phyloP scores from a whole-genome alignment of 2,888 invertebrate species.

The Cryptocheilus praepositus region DNA sequence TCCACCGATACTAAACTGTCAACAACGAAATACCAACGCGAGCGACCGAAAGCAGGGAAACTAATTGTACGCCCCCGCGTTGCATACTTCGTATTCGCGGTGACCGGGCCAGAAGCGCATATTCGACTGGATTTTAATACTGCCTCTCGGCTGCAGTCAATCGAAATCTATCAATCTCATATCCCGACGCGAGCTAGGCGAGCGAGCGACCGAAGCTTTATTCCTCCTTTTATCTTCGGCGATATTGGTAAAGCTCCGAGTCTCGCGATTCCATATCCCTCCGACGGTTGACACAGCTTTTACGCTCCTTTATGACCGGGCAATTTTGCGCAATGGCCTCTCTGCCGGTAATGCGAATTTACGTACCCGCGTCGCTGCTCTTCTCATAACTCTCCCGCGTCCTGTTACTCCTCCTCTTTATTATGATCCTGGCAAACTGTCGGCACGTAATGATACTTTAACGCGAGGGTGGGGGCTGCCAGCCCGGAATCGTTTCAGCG shows the following conservation, averaged over 20 bases:
- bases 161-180: too few species aligned
- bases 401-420: conserved; percentile 28
- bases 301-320: conserved; percentile 39
- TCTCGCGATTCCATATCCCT: conserved; percentile 46
- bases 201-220: conserved; percentile 15
- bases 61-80: too few species aligned
- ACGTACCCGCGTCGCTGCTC: conserved; percentile 34
- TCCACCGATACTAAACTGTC: too few species aligned
- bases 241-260: conserved; percentile 34
- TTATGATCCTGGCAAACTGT: conserved; percentile 45
- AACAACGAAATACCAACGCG: too few species aligned
- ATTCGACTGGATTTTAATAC: too few species aligned
- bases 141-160: too few species aligned
- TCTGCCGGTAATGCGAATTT: conserved; percentile 49
- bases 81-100: neutral
- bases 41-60: too few species aligned
- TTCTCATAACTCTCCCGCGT: conserved; percentile 32
- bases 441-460: conserved; percentile 46
- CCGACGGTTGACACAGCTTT: conserved; percentile 48
- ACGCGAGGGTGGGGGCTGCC: conserved; percentile 26
- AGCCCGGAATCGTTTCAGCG: conserved; percentile 2
- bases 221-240: conserved; percentile 26
- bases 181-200: too few species aligned
- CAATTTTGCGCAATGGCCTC: conserved; percentile 51
- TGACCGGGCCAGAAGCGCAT: too few species aligned